Evolutionary conservation across 2,113 vertebrate species (phyloP).

Genomic region (Hylia prasina): DNA sequence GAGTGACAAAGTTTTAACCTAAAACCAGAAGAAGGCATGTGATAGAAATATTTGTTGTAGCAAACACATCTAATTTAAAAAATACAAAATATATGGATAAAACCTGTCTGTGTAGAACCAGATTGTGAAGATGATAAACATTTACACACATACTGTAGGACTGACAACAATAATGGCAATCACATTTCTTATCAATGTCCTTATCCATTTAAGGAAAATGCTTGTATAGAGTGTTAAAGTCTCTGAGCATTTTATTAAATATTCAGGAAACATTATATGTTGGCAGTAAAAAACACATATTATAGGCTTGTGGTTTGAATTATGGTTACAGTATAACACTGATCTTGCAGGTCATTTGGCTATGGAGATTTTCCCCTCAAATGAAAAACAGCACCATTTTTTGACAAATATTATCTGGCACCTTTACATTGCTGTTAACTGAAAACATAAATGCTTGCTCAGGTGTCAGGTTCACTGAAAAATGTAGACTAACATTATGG

Average conservation of each 20-base stretch:
- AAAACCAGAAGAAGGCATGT: neutral
- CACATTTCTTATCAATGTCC: neutral
- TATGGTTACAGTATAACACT: slow-evolving; percentile 1
- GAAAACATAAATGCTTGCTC: slow-evolving; percentile 36
- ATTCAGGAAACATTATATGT: slow-evolving; percentile 13
- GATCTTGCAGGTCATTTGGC: neutral
- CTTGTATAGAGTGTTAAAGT: neutral
- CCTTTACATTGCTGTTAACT: slow-evolving; percentile 45
- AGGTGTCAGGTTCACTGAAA: slow-evolving; percentile 1
- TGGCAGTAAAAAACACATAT: neutral
- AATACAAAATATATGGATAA: neutral
- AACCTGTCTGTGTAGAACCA: neutral
- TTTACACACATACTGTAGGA: neutral
- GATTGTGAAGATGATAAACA: slow-evolving; percentile 1
- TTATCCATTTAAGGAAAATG: slow-evolving; percentile 1
- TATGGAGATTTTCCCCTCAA: slow-evolving; percentile 18
- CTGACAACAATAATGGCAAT: slow-evolving; percentile 5
- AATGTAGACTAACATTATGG: neutral
- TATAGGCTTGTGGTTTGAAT: slow-evolving; percentile 45
- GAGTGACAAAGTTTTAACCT: neutral
- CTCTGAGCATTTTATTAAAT: slow-evolving; percentile 48
- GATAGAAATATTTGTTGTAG: neutral
- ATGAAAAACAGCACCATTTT: slow-evolving; percentile 52
- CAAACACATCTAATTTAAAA: neutral
- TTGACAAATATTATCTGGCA: slow-evolving; percentile 43